Evolutionary conservation across 2,888 invertebrate genomes (phyloP), one percentile per base, ranked within the genome.

Genomic region (Coenonympha glycerion): DNA sequence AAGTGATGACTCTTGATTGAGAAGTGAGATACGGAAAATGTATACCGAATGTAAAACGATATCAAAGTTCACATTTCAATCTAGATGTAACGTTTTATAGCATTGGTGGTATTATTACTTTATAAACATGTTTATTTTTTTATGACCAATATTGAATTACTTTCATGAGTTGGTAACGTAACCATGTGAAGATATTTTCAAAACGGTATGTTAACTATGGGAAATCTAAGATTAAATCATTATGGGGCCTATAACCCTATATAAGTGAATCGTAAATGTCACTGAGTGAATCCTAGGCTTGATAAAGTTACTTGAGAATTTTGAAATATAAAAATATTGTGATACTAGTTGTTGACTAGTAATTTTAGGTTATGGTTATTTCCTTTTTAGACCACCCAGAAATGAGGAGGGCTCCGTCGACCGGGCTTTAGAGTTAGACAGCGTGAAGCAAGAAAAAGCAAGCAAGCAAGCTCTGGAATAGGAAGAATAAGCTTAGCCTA

Each of bases 41-140:
- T 26, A 26, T 9, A 31, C 4, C 16, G 8, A 16, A 2, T 34
- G 11, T 24, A 28, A 41, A 11, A 9, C n/a, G 11, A 42, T 42
- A 42, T 13, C 18, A 28, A 6, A 21, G 13, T 37, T 21, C 18
- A 13, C 8, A 44, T 2, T 9, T 3, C 33, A 13, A 44, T 24
- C 21, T 15, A 13, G 22, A 33, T 33, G 22, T 33, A 15, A 44
- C 37, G 24, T 24, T 44, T 33, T 24, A 33, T 33, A 22, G 22
- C 42, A 13, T 42, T 30, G 19, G 28, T 41, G 19, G 31, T 31
- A 21, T 6, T 28, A 19, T 31, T 24, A 44, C 22, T 21, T 34
- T 22, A 44, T 16, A 44, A 44, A 44, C 44, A 44, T 15, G 33
- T 44, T 44, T 19, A 33, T 33, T 33, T 44, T 33, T 44, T 44